phyloP scores from a whole-genome alignment of 2,888 invertebrate genomes.

The Embidobia sp. region DNA sequence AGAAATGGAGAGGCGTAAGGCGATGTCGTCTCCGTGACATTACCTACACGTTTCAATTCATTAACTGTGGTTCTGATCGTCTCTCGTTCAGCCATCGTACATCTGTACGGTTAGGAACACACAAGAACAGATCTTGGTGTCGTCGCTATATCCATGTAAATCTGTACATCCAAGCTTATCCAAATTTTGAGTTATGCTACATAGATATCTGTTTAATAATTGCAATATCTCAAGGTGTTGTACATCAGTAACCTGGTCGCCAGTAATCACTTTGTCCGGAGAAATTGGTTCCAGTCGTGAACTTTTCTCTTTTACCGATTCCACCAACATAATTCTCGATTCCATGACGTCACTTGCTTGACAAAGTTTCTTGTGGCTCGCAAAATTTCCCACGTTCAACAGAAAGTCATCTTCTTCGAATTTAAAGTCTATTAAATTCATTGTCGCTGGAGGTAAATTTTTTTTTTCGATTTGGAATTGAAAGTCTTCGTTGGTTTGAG shows the following conservation, averaged over 20 bases:
- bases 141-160: background rate
- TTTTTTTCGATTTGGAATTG: too few species aligned
- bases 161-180: slow-evolving; percentile 2
- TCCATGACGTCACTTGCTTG: background rate
- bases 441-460: slow-evolving; percentile 3
- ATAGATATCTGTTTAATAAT: background rate
- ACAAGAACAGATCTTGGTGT: background rate
- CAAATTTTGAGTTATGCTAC: background rate
- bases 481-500: too few species aligned
- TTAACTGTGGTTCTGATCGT: background rate
- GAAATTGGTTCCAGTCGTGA: background rate
- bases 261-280: background rate
- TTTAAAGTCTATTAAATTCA: slow-evolving; percentile 4
- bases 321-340: slow-evolving; percentile 17
- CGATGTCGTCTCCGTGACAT: background rate
- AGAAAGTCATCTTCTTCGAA: background rate
- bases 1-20: too few species aligned
- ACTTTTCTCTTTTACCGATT: background rate
- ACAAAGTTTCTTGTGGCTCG: background rate
- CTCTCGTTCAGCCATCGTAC: background rate
- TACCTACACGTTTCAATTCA: background rate
- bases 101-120: background rate
- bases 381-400: slow-evolving; percentile 15
- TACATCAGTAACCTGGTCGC: background rate
- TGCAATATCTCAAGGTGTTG: background rate